Percentiles rank a stretch among this genome's conserved stretches.
Evolutionary conservation across 2,888 invertebrate genomes (phyloP).

Genomic region (Orthonevra nobilis): DNA sequence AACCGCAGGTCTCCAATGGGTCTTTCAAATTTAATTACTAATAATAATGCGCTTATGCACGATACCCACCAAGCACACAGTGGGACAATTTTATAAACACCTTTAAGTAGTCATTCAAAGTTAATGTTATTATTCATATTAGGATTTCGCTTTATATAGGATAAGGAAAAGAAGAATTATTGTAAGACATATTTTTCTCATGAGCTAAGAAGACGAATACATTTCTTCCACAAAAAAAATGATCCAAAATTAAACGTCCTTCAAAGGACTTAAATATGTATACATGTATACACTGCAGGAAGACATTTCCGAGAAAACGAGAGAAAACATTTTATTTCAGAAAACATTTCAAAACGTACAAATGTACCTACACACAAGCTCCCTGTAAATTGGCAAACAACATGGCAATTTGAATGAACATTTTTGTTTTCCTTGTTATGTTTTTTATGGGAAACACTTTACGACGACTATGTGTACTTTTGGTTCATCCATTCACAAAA

Average conservation of each 20-base stretch:
- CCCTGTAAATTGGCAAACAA: constrained; percentile 25
- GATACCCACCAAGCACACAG: constrained; percentile 1
- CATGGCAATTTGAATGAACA: constrained; percentile 31
- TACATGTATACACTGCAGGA: no score
- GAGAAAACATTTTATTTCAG: constrained; percentile 6
- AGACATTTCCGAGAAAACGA: not conserved
- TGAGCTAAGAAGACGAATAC: not conserved
- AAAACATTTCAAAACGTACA: constrained; percentile 13
- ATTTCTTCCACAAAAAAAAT: constrained; percentile 29
- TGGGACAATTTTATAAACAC: constrained; percentile 28
- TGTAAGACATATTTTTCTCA: not conserved
- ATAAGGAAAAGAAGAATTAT: no score
- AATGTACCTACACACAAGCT: not conserved
- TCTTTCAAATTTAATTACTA: constrained; percentile 15
- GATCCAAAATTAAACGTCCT: no score
- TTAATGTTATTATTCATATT: no score
- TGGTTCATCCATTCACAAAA: not conserved
- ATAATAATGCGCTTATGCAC: constrained; percentile 4
- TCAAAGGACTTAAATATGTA: no score
- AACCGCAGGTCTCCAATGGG: constrained; percentile 5
- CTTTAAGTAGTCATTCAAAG: not conserved
- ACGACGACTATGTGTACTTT: not conserved
- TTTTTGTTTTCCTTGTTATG: constrained; percentile 9
- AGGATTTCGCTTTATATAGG: no score
- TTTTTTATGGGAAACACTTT: constrained; percentile 22